Percentiles rank a stretch among this genome's conserved stretches.
These are phyloP conservation scores for Strigops habroptila DNA, from an alignment of 2,113 vertebrate species.

Conservation along the genomic window DNA sequence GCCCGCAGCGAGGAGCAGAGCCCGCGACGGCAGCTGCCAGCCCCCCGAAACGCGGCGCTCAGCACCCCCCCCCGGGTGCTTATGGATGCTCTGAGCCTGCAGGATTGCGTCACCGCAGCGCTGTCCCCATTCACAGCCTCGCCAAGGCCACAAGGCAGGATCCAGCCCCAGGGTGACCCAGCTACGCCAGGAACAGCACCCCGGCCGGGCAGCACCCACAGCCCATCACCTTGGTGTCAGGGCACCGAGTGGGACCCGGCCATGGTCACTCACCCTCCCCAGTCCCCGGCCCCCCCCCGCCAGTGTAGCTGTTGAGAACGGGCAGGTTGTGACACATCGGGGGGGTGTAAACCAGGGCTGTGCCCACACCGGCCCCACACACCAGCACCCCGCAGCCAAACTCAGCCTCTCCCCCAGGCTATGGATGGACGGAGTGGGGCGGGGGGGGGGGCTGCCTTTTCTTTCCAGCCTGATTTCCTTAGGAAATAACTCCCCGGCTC, in stretches of 20 bases:
- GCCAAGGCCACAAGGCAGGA: background rate
- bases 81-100: accelerated
- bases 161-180: background rate
- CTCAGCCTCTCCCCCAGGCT: background rate
- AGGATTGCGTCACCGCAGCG: accelerated
- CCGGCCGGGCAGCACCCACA: background rate
- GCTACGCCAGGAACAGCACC: background rate
- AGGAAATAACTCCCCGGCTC: background rate
- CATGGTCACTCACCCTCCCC: too few species aligned
- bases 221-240: background rate
- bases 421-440: background rate
- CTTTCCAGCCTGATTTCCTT: background rate
- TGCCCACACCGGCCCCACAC: background rate
- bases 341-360: background rate
- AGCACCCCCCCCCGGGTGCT: background rate
- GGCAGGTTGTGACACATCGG: background rate
- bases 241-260: too few species aligned
- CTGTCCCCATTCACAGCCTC: accelerated
- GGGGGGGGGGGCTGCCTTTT: background rate
- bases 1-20: background rate
- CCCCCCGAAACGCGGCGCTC: background rate
- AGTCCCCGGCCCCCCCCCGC: accelerated
- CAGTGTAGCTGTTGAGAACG: background rate
- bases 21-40: background rate
- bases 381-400: background rate